These are phyloP conservation scores for Pangasianodon gigas DNA, from an alignment of 2,113 vertebrate genomes.

Conservation along the genomic window DNA sequence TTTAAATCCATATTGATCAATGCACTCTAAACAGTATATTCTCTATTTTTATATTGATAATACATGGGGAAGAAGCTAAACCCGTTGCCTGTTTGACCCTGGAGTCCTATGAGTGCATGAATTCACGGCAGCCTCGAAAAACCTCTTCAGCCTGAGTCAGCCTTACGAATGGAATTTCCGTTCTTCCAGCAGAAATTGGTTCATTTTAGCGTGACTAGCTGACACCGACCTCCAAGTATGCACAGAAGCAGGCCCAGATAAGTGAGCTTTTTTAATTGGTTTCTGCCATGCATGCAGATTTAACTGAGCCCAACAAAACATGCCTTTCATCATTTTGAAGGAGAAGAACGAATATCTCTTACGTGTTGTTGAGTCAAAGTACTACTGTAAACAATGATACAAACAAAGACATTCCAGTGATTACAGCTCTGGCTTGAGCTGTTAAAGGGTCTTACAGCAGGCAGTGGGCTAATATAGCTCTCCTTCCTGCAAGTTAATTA, in stretches of 20 bases:
- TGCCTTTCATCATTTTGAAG: neutral
- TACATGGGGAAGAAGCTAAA: neutral
- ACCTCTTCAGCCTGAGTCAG: conserved; percentile 2
- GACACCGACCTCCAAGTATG: conserved; percentile 2
- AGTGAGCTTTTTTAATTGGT: conserved; percentile 30
- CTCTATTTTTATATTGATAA: neutral
- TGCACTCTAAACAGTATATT: neutral
- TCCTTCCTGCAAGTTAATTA: conserved; percentile 44
- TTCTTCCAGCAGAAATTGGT: conserved; percentile 23
- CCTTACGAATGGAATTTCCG: conserved; percentile 37
- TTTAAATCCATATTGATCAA: neutral
- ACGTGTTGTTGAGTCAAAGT: neutral
- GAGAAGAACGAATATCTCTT: neutral
- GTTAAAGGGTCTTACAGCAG: conserved; percentile 26
- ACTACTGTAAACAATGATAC: conserved; percentile 11
- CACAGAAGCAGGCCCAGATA: conserved; percentile 15
- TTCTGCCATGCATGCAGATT: neutral
- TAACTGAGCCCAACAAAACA: conserved; percentile 15
- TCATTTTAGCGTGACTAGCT: conserved; percentile 9
- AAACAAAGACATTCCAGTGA: conserved; percentile 14
- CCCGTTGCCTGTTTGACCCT: neutral
- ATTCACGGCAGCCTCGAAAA: neutral
- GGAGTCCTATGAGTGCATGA: neutral
- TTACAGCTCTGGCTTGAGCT: conserved; percentile 12
- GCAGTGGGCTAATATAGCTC: conserved; percentile 37